These are phyloP conservation scores for Mionectes macconnelli DNA, from an alignment of 2,113 vertebrate species.

Conservation along the genomic window DNA sequence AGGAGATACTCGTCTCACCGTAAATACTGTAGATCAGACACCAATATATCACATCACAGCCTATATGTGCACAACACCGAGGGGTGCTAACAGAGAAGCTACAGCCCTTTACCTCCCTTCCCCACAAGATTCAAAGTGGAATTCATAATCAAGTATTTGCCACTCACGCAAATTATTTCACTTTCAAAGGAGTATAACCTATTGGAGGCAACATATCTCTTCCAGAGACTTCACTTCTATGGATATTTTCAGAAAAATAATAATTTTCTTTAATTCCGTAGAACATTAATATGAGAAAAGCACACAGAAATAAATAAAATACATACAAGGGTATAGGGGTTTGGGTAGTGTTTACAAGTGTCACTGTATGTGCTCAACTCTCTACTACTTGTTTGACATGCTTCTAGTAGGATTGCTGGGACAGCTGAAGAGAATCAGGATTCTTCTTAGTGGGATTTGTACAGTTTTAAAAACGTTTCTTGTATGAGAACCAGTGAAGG, in stretches of 20 bases:
- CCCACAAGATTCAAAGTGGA: background rate
- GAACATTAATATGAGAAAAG: background rate
- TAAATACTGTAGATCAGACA: background rate
- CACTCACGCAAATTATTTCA: background rate
- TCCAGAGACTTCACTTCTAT: background rate
- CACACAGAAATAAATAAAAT: background rate
- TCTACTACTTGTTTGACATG: background rate
- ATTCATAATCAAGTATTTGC: background rate
- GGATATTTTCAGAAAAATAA: background rate
- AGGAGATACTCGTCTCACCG: background rate
- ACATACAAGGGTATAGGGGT: background rate
- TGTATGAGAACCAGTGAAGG: background rate
- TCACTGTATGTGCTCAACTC: background rate
- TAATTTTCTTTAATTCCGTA: background rate
- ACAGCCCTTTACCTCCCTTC: background rate
- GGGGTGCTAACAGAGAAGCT: background rate
- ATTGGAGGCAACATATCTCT: background rate
- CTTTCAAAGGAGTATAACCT: background rate
- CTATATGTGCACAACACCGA: rapidly evolving
- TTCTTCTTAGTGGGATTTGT: background rate
- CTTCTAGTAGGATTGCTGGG: background rate
- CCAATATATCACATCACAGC: background rate
- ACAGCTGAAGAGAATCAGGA: background rate
- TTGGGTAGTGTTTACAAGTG: background rate
- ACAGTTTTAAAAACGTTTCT: background rate